These are phyloP conservation scores for Lethrus apterus DNA, from an alignment of 1,140 invertebrate genomes.

Conservation along the genomic window DNA sequence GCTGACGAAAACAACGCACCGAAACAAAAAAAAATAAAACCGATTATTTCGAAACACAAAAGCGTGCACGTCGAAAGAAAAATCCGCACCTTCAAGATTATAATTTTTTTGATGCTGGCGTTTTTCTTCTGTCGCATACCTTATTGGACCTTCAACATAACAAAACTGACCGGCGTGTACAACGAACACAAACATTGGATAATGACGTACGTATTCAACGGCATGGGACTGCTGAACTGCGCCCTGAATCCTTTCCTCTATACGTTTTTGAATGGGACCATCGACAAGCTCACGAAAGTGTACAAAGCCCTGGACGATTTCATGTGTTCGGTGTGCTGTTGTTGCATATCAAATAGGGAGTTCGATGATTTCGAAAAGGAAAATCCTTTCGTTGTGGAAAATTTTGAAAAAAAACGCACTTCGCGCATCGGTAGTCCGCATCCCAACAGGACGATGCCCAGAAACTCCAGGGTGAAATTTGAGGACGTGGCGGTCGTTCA, in stretches of 20 bases:
- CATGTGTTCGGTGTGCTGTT: conserved; percentile 30
- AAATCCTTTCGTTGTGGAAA: conserved; percentile 25
- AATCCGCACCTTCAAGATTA: conserved; percentile 46
- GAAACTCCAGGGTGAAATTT: background rate
- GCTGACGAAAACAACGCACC: conserved; percentile 13
- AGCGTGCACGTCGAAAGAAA: conserved; percentile 41
- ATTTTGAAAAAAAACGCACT: conserved; percentile 8
- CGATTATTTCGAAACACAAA: conserved; percentile 19
- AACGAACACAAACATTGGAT: conserved; percentile 38
- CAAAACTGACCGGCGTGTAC: conserved; percentile 38
- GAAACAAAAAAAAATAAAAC: conserved; percentile 1
- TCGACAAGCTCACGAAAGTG: conserved; percentile 25
- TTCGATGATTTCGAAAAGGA: conserved; percentile 36
- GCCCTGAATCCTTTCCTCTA: conserved; percentile 51
- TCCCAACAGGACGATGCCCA: background rate
- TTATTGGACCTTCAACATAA: conserved; percentile 44
- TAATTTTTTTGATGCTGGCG: conserved; percentile 45
- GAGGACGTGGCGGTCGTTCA: too few relatives aligned
- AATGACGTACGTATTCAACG: conserved; percentile 42
- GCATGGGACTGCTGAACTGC: conserved; percentile 45
- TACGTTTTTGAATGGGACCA: conserved; percentile 46
- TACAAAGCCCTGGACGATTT: conserved; percentile 19
- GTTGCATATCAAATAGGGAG: conserved; percentile 32
- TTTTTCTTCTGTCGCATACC: conserved; percentile 48
- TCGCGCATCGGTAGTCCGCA: background rate